phyloP scores from a whole-genome alignment of 2,888 invertebrate genomes.

The Ichneumoninae sp. region DNA sequence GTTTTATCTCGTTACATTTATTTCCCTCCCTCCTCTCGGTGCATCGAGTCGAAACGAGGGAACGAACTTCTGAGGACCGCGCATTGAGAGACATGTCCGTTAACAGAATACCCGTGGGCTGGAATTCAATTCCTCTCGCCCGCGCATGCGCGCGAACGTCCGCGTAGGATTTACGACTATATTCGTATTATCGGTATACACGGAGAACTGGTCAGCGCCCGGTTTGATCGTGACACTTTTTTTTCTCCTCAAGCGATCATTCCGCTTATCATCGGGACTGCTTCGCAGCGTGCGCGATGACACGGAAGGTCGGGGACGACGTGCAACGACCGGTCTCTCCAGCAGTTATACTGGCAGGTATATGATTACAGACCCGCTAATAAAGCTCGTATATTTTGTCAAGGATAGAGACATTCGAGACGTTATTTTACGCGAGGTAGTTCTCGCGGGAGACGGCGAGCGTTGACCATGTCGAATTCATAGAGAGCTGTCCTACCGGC shows the following conservation, averaged over 20 bases:
- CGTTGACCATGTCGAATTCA: constrained; percentile 65
- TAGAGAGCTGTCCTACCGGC: constrained; percentile 34
- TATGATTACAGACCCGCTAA: background rate
- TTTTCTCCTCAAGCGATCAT: background rate
- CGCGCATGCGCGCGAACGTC: background rate
- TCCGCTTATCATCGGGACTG: background rate
- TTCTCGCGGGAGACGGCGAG: background rate
- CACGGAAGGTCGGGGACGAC: background rate
- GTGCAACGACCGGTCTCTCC: background rate
- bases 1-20: background rate
- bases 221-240: background rate
- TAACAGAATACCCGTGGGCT: background rate
- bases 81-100: background rate
- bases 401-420: background rate
- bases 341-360: background rate
- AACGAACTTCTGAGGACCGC: background rate
- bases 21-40: background rate
- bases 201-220: background rate
- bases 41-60: background rate
- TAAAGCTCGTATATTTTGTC: background rate
- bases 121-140: background rate
- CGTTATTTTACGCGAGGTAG: background rate
- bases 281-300: background rate
- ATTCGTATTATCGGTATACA: background rate
- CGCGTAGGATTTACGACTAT: background rate